A percentile compares a stretch with the other conserved stretches of the same genome.
Evolutionary conservation across 2,888 invertebrate genomes (phyloP).

Genomic region (Papilio elwesi): DNA sequence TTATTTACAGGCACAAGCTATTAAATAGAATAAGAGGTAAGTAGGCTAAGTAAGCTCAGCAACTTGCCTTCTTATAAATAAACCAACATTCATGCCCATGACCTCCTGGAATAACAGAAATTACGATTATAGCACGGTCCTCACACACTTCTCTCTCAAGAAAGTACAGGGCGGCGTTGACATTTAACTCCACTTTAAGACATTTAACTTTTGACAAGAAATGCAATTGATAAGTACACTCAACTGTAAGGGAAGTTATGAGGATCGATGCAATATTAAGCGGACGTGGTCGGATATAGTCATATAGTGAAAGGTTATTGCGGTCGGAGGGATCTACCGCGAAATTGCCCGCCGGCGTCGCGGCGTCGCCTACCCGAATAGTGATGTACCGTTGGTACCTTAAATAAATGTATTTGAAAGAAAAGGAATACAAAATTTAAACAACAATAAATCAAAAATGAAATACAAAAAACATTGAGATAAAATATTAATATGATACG

Average conservation of each 20-base stretch:
- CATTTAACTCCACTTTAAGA: no score
- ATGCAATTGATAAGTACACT: no score
- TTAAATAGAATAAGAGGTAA: no score
- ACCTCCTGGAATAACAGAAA: background rate
- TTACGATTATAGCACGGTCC: background rate
- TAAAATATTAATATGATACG: conserved; percentile 2
- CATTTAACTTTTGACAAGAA: no score
- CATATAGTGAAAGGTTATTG: conserved; percentile 30
- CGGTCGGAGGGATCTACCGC: conserved; percentile 26
- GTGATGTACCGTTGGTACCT: conserved; percentile 21
- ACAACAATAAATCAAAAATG: no score
- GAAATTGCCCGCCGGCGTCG: conserved; percentile 22
- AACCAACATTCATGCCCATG: no score
- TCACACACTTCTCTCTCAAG: no score
- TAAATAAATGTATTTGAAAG: no score
- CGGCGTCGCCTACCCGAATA: conserved; percentile 22
- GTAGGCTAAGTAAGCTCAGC: background rate
- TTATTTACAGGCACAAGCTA: no score
- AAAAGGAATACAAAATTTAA: no score
- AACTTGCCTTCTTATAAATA: background rate
- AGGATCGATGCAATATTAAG: conserved; percentile 20
- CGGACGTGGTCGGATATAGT: conserved; percentile 1
- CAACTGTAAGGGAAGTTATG: no score
- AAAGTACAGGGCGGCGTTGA: no score
- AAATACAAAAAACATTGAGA: background rate